These are phyloP conservation scores for Heliconius hermathena DNA, from an alignment of 1,140 invertebrate genomes.

Conservation along the genomic window DNA sequence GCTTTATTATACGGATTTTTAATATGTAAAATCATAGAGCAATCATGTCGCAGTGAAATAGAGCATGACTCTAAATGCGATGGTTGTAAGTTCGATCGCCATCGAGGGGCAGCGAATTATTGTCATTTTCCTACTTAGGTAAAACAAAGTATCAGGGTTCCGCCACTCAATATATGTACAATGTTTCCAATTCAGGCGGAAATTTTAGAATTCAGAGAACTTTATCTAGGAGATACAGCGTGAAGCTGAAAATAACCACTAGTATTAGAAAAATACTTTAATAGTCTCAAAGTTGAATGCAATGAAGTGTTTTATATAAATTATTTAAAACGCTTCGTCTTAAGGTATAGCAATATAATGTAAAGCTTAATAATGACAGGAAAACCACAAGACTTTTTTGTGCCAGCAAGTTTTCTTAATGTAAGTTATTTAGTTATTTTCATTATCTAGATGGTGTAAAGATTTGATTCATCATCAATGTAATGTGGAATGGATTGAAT, in stretches of 20 bases:
- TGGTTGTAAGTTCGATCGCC: too few relatives aligned
- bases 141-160: too few relatives aligned
- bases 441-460: neutral
- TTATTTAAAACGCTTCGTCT: neutral
- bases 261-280: neutral
- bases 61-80: too few relatives aligned
- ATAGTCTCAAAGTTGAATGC: neutral
- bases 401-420: neutral
- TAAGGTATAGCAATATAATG: neutral
- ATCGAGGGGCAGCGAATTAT: too few relatives aligned
- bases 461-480: neutral
- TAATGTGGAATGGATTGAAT: conserved; percentile 38
- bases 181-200: too few relatives aligned
- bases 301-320: neutral
- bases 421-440: neutral
- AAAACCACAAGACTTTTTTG: neutral
- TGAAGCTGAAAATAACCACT: neutral
- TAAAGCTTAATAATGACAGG: neutral
- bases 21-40: too few relatives aligned
- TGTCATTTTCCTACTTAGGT: too few relatives aligned
- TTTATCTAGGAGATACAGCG: too few relatives aligned
- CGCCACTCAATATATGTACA: too few relatives aligned
- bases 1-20: too few relatives aligned
- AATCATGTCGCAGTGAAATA: too few relatives aligned
- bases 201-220: too few relatives aligned